phyloP scores from a whole-genome alignment of 2,797 vertebrate species.

The Cygnus olor region DNA sequence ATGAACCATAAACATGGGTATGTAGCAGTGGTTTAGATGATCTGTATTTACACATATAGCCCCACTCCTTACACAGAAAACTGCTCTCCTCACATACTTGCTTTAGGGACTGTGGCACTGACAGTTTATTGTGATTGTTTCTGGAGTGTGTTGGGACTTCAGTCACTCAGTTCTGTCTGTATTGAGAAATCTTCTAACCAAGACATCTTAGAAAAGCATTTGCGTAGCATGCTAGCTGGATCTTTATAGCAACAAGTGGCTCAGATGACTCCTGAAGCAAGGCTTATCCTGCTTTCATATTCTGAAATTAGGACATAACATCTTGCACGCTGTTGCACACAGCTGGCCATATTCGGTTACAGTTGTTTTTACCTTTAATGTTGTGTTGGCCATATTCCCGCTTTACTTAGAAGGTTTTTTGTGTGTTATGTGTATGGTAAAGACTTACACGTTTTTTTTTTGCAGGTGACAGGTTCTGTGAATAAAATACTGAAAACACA shows the following conservation, averaged over 20 bases:
- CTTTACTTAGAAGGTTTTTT: neutral
- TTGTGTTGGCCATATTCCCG: neutral
- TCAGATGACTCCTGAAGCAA: neutral
- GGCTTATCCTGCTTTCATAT: neutral
- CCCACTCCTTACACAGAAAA: neutral
- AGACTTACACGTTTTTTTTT: neutral
- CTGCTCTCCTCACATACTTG: neutral
- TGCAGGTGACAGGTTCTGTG: neutral
- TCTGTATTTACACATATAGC: neutral
- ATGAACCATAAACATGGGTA: neutral
- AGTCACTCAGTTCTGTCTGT: neutral
- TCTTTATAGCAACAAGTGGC: neutral
- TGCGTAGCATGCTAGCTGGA: neutral
- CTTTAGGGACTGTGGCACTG: neutral
- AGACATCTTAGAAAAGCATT: neutral
- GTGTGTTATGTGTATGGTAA: neutral
- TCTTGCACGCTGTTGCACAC: neutral
- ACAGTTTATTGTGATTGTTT: neutral
- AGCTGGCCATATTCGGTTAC: neutral
- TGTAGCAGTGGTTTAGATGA: neutral
- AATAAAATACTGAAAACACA: neutral
- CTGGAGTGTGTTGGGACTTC: neutral
- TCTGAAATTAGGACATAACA: neutral
- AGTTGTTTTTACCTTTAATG: neutral
- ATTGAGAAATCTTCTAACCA: neutral